phyloP scores from a whole-genome alignment of 2,888 invertebrate genomes.

The Athripsodes cinereus region DNA sequence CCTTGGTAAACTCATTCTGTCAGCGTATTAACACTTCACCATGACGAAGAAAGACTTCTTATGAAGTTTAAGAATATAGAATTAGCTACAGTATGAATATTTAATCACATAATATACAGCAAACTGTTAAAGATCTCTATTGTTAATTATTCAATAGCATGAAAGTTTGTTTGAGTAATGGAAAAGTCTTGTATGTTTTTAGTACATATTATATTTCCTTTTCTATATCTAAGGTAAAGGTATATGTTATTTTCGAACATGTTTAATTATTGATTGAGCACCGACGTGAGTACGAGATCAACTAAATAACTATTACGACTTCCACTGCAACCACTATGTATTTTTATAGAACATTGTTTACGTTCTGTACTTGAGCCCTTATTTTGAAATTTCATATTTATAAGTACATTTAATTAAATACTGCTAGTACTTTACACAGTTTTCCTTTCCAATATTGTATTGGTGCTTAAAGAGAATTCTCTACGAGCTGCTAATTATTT shows the following conservation, averaged over 20 bases:
- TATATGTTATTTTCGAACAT: no score
- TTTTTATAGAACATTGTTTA: no score
- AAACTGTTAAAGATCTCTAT: neutral
- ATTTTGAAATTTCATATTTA: no score
- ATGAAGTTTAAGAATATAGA: slow-evolving; percentile 24
- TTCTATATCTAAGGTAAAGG: no score
- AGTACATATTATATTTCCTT: neutral
- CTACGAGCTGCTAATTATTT: neutral
- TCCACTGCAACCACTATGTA: no score
- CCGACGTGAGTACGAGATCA: no score
- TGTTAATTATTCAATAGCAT: slow-evolving; percentile 12
- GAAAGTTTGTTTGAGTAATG: slow-evolving; percentile 17
- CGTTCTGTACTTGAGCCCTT: no score
- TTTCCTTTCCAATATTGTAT: neutral
- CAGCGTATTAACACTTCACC: slow-evolving; percentile 16
- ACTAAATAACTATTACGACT: no score
- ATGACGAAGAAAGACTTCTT: slow-evolving; percentile 11
- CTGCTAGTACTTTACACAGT: no score
- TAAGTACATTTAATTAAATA: no score
- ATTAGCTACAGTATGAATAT: slow-evolving; percentile 19
- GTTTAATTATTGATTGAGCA: no score
- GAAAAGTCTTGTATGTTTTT: slow-evolving; percentile 14
- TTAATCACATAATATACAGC: slow-evolving; percentile 1
- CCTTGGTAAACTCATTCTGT: slow-evolving; percentile 2
- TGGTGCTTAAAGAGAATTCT: neutral